Evolutionary conservation across 2,797 vertebrate genomes (phyloP).

Genomic region (Sebastes minor): DNA sequence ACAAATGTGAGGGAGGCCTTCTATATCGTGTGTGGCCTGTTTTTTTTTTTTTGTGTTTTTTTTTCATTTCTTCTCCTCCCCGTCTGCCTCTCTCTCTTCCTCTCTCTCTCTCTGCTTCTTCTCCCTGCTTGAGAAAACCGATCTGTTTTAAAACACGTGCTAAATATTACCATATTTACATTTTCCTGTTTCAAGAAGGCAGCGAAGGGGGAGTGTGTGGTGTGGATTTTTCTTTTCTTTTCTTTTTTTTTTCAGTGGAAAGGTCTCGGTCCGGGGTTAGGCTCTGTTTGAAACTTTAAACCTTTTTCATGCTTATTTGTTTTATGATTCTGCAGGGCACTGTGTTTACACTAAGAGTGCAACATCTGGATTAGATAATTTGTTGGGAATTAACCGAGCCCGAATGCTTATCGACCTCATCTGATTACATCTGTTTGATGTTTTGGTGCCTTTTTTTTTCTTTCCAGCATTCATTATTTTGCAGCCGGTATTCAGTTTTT

Average conservation of each 20-base stretch:
- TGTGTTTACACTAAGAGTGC: constrained; percentile 92
- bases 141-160: constrained; percentile 88
- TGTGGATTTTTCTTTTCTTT: constrained; percentile 69
- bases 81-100: constrained; percentile 47
- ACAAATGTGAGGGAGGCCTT: constrained; percentile 77
- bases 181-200: constrained; percentile 87
- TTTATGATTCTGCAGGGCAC: constrained; percentile 94
- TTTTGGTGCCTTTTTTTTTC: constrained; percentile 56
- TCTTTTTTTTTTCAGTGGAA: constrained; percentile 65
- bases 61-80: constrained; percentile 67
- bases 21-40: constrained; percentile 83
- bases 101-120: constrained; percentile 39
- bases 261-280: constrained; percentile 84
- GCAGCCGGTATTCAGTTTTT: constrained; percentile 34
- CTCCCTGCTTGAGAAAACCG: constrained; percentile 82
- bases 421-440: constrained; percentile 88
- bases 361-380: constrained; percentile 99
- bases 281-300: constrained; percentile 92
- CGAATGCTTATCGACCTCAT: constrained; percentile 88
- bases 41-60: constrained; percentile 50
- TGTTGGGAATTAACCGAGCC: constrained; percentile 92
- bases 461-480: constrained; percentile 43
- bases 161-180: constrained; percentile 88
- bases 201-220: constrained; percentile 72
- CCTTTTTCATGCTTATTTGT: constrained; percentile 94